Conservation (phyloP, 1,140 invertebrate species). For the Chrysoperla carnea region DNA sequence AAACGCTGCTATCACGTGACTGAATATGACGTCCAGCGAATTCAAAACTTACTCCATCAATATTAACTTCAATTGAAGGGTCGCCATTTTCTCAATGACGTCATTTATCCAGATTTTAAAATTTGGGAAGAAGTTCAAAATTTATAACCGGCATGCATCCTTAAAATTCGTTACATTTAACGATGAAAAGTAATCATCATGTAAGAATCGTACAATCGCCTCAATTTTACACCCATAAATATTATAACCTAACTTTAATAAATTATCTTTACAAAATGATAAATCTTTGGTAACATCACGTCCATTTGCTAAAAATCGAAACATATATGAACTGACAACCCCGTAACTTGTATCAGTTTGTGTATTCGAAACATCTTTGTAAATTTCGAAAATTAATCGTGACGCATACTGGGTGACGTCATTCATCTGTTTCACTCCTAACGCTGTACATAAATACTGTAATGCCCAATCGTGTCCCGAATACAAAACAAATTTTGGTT, state of each 20-base stretch:
- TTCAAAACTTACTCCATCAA: too few relatives aligned
- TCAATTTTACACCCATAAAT: conserved; percentile 63
- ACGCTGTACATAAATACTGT: conserved; percentile 58
- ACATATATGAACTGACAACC: conserved; percentile 42
- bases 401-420: conserved; percentile 60
- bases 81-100: too few relatives aligned
- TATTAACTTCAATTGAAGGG: too few relatives aligned
- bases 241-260: conserved; percentile 29
- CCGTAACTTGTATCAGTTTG: conserved; percentile 24
- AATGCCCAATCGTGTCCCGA: conserved; percentile 84
- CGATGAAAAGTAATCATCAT: conserved; percentile 64
- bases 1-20: too few relatives aligned
- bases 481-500: conserved; percentile 67
- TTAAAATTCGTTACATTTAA: conserved; percentile 74
- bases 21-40: too few relatives aligned
- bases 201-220: conserved; percentile 64
- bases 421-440: conserved; percentile 45
- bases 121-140: too few relatives aligned
- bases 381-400: conserved; percentile 69
- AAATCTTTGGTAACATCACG: conserved; percentile 66
- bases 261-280: conserved; percentile 50
- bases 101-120: too few relatives aligned
- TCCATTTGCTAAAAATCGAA: conserved; percentile 72
- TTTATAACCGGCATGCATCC: conserved; percentile 40
- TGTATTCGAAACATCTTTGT: conserved; percentile 26